phyloP scores from a whole-genome alignment of 1,140 invertebrate genomes.

The Condylostylus longicornis region DNA sequence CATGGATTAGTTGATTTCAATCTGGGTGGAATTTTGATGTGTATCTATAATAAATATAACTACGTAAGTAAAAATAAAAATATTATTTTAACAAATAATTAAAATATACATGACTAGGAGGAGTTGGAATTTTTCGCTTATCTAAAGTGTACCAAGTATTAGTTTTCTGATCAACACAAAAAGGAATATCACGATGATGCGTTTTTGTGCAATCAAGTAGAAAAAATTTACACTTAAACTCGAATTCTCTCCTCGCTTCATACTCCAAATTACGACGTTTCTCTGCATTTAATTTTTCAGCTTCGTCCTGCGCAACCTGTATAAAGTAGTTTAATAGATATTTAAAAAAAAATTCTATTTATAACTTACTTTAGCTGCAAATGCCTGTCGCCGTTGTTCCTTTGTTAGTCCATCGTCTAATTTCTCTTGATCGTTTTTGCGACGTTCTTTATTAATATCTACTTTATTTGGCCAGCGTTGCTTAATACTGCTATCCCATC shows the following conservation, averaged over 20 bases:
- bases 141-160: conserved; percentile 41
- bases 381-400: conserved; percentile 45
- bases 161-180: conserved; percentile 43
- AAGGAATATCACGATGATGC: conserved; percentile 39
- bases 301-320: conserved; percentile 52
- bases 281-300: conserved; percentile 44
- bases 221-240: conserved; percentile 43
- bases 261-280: too few relatives aligned
- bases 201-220: conserved; percentile 42
- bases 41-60: conserved; percentile 2
- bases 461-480: neutral
- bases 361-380: conserved; percentile 41
- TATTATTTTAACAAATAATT: too few relatives aligned
- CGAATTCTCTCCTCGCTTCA: conserved; percentile 42
- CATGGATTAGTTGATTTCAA: conserved; percentile 15
- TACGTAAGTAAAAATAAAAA: too few relatives aligned
- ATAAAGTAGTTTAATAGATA: neutral
- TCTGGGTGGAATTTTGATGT: conserved; percentile 19
- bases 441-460: conserved; percentile 1
- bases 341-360: too few relatives aligned
- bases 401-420: too few relatives aligned
- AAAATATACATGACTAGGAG: conserved; percentile 27
- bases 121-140: conserved; percentile 28
- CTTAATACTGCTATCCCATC: conserved; percentile 13
- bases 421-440: conserved; percentile 5